Conservation (phyloP, 2,113 vertebrate genomes). For the Pangasianodon gigas region DNA sequence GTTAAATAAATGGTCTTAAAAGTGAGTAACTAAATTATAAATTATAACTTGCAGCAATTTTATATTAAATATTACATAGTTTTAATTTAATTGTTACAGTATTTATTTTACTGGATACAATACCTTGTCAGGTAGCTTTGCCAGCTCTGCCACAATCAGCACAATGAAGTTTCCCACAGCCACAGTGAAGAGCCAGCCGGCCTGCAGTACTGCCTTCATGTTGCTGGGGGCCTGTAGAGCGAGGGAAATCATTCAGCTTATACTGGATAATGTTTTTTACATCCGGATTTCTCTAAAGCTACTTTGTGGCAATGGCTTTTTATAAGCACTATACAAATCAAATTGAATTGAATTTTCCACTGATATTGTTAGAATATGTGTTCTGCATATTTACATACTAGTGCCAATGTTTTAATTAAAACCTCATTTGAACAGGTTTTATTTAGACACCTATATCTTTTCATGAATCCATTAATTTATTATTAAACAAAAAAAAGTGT, state of each 20-base stretch:
- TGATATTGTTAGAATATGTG: neutral
- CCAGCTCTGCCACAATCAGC: constrained; percentile 86
- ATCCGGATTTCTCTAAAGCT: neutral
- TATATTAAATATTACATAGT: neutral
- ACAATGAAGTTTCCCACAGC: constrained; percentile 93
- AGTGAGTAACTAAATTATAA: neutral
- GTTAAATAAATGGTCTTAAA: neutral
- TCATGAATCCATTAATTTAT: neutral
- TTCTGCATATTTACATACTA: neutral
- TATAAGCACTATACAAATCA: neutral
- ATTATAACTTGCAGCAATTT: neutral
- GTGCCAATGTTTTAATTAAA: neutral
- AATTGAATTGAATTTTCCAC: neutral
- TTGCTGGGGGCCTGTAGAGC: constrained; percentile 86
- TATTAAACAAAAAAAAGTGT: neutral
- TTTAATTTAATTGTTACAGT: neutral
- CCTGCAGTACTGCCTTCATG: constrained; percentile 96
- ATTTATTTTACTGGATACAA: neutral
- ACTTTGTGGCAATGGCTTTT: neutral
- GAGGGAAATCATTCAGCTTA: neutral
- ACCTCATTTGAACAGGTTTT: neutral
- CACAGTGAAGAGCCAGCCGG: constrained; percentile 89
- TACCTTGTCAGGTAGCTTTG: constrained; percentile 81
- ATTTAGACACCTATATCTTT: neutral
- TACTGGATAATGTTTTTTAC: neutral